Evolutionary conservation across 2,113 vertebrate species (phyloP).

Genomic region (Dipodomys ordii): DNA sequence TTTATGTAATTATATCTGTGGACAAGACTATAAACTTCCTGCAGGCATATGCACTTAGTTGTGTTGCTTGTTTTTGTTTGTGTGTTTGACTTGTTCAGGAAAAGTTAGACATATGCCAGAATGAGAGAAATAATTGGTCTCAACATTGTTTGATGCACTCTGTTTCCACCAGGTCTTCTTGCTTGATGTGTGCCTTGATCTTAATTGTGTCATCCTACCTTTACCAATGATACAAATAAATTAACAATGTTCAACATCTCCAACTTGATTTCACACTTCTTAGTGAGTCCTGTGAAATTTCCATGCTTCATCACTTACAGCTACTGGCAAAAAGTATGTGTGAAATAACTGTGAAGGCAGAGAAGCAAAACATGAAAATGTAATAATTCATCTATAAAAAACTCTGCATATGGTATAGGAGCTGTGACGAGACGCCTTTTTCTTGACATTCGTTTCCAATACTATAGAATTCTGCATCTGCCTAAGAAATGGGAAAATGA

Average conservation of each 20-base stretch:
- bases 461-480: conserved; percentile 56
- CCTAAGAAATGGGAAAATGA: conserved; percentile 61
- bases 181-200: neutral
- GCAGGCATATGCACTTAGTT: neutral
- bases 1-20: neutral
- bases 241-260: conserved; percentile 56
- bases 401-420: neutral
- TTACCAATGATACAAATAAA: neutral
- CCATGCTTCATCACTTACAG: conserved; percentile 38
- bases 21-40: neutral
- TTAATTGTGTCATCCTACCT: neutral
- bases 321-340: conserved; percentile 34
- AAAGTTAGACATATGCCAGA: neutral
- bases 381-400: conserved; percentile 58
- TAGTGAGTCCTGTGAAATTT: conserved; percentile 37
- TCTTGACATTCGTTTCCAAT: conserved; percentile 12
- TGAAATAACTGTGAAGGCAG: conserved; percentile 66
- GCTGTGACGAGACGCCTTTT: conserved; percentile 16
- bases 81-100: neutral
- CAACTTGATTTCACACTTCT: conserved; percentile 45
- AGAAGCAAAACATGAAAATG: conserved; percentile 50
- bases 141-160: neutral
- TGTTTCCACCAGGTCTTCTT: neutral
- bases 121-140: neutral
- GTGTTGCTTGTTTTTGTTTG: neutral